A percentile compares a stretch with the other conserved stretches of the same genome.
These are phyloP conservation scores for Drosophila tropicalis DNA, from an alignment of 1,140 invertebrate species.

Conservation along the genomic window DNA sequence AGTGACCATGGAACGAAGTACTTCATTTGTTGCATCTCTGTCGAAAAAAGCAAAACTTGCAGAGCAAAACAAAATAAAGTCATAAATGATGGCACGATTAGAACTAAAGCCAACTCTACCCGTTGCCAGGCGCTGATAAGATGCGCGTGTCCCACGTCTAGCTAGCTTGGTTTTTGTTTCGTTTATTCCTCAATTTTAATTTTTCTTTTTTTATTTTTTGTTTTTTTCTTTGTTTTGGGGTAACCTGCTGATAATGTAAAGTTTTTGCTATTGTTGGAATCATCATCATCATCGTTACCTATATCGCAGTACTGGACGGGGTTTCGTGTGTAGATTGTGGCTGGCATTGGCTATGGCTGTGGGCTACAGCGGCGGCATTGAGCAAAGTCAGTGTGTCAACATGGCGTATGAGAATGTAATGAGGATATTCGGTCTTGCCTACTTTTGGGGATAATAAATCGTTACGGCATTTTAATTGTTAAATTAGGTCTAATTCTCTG, in stretches of 20 bases:
- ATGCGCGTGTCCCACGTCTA: background rate
- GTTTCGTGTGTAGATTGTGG: slow-evolving; percentile 17
- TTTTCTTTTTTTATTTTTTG: slow-evolving; percentile 18
- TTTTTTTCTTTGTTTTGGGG: background rate
- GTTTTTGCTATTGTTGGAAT: slow-evolving; percentile 6
- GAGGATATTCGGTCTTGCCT: slow-evolving; percentile 31
- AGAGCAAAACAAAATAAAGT: background rate
- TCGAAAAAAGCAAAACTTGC: too few relatives aligned
- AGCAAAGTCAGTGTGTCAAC: slow-evolving; percentile 20
- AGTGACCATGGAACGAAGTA: too few relatives aligned
- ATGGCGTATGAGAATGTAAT: slow-evolving; percentile 35
- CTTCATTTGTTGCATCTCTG: too few relatives aligned
- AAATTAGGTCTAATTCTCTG: too few relatives aligned
- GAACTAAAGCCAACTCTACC: background rate
- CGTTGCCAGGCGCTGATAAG: slow-evolving; percentile 49
- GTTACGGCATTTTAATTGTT: too few relatives aligned
- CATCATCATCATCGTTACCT: background rate
- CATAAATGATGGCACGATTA: background rate
- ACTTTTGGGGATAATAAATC: slow-evolving; percentile 34
- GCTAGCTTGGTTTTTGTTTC: background rate
- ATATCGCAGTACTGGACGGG: slow-evolving; percentile 29
- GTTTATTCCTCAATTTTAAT: background rate
- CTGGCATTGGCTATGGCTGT: slow-evolving; percentile 29
- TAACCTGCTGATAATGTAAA: slow-evolving; percentile 36
- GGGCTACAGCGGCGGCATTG: background rate